These are phyloP conservation scores for Megathymus violae DNA, from an alignment of 1,140 invertebrate species.

Conservation along the genomic window DNA sequence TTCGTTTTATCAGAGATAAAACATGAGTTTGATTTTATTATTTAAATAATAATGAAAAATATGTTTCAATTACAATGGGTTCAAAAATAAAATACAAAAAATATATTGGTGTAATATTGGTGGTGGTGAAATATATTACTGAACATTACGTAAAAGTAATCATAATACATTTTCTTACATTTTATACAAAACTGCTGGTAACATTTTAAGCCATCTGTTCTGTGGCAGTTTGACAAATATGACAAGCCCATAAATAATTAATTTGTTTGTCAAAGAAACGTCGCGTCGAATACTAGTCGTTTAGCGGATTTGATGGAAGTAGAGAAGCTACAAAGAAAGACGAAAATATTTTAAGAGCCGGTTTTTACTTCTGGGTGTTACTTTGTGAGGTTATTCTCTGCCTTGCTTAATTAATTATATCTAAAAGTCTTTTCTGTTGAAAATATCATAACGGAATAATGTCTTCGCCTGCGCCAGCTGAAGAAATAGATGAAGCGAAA, in stretches of 20 bases:
- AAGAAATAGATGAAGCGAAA: slow-evolving; percentile 85
- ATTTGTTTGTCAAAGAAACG: not conserved
- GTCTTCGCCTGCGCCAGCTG: slow-evolving; percentile 58
- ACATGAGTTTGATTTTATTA: not conserved
- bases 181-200: too few relatives aligned
- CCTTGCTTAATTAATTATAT: slow-evolving; percentile 7
- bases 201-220: too few relatives aligned
- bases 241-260: too few relatives aligned
- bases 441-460: slow-evolving; percentile 46
- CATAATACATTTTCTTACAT: too few relatives aligned
- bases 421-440: slow-evolving; percentile 7
- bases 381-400: not conserved
- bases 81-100: too few relatives aligned
- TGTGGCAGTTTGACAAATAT: too few relatives aligned
- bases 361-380: slow-evolving; percentile 2
- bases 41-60: too few relatives aligned
- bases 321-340: slow-evolving; percentile 5
- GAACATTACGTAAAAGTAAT: too few relatives aligned
- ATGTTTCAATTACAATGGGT: too few relatives aligned
- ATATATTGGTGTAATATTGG: too few relatives aligned
- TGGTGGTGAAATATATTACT: too few relatives aligned
- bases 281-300: not conserved
- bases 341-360: slow-evolving; percentile 1
- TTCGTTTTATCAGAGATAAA: not conserved
- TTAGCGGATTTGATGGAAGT: not conserved